A percentile compares a stretch with the other conserved stretches of the same genome.
phyloP scores from a whole-genome alignment of 2,888 invertebrate genomes.

The Melanostoma scalare region DNA sequence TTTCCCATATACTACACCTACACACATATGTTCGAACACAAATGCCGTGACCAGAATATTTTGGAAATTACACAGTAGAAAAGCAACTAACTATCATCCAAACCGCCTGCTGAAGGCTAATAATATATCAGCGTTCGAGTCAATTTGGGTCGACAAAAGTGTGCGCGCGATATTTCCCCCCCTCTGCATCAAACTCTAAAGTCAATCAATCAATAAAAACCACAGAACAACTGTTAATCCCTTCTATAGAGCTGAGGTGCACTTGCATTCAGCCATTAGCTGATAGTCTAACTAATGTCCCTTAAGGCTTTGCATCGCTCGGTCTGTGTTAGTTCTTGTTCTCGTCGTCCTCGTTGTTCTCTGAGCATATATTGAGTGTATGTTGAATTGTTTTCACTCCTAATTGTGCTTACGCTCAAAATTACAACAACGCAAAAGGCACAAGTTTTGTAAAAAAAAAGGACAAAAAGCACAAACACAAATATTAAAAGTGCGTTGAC shows the following conservation, averaged over 20 bases:
- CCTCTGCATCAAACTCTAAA: not conserved
- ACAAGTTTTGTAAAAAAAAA: not conserved
- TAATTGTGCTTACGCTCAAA: slow-evolving; percentile 17
- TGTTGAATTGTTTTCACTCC: slow-evolving; percentile 41
- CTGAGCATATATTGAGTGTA: slow-evolving; percentile 15
- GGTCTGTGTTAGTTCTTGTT: not conserved
- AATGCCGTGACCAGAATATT: slow-evolving; percentile 49
- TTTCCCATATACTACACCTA: slow-evolving; percentile 1
- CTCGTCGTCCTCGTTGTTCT: slow-evolving; percentile 2
- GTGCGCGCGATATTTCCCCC: slow-evolving; percentile 31
- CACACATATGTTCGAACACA: slow-evolving; percentile 28
- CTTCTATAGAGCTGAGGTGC: slow-evolving; percentile 27
- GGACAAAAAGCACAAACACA: not conserved
- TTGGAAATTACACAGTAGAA: slow-evolving; percentile 37
- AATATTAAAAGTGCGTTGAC: slow-evolving; percentile 21
- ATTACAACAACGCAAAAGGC: slow-evolving; percentile 24
- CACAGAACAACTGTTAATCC: slow-evolving; percentile 21
- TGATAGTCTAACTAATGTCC: slow-evolving; percentile 38
- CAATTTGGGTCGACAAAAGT: slow-evolving; percentile 55
- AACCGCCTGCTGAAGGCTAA: slow-evolving; percentile 16
- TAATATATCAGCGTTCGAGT: slow-evolving; percentile 10
- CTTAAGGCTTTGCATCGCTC: slow-evolving; percentile 12
- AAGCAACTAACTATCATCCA: not conserved
- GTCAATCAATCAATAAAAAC: slow-evolving; percentile 53
- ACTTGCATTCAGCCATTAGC: slow-evolving; percentile 48